Base-by-base conservation (phyloP, 2,888 invertebrate species). In the Drosophila anomelani region DNA sequence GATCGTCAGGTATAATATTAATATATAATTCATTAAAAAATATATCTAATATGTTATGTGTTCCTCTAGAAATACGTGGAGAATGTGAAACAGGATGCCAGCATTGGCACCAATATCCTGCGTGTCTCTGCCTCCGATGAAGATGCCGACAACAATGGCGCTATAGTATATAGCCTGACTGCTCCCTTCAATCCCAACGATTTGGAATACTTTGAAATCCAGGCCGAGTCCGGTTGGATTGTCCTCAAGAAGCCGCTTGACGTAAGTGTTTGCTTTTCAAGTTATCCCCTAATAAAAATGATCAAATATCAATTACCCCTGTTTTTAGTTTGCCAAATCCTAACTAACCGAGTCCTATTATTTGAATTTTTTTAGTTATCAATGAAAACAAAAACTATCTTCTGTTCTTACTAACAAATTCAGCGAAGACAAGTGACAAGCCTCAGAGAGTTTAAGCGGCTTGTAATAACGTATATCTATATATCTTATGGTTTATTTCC, bases 161-260 rank as follows among this genome's bases (percentile, higher is more conserved):
- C 97, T 64, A 98, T 98, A 90, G 95, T 97, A 17, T 98, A 98
- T 92, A 96, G 97, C 47, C 93, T 98, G 86, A 97, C 96, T 88
- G 97, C 98, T 44, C 97, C 97, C 2, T 96, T 96, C 89, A 97
- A 98, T 92, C 96, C 97, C 13, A 95, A 96, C 60, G 97, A 97
- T 93, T 94, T 98, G 90, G 97, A 98, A 91, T 98, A 98, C 93
- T 99, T 99, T 93, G 97, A 97, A 92, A 98, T 99, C 87, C 98
- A 98, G 93, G 96, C 97, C 84, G 98, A 98, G 92, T 98, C 98
- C 89, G 99, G 99, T 91, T 98, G 98, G 98, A 98, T 99, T 91
- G 97, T 97, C 73, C 94, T 98, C 89, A 97, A 97, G 94, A 98
- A 98, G 93, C 97, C 98, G 63, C 94, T 99, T 91, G 98, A 98